Percentiles rank a stretch among this genome's conserved stretches.
Evolutionary conservation across 2,888 invertebrate species (phyloP).

Genomic region (Mesorhabditis spiculigera): DNA sequence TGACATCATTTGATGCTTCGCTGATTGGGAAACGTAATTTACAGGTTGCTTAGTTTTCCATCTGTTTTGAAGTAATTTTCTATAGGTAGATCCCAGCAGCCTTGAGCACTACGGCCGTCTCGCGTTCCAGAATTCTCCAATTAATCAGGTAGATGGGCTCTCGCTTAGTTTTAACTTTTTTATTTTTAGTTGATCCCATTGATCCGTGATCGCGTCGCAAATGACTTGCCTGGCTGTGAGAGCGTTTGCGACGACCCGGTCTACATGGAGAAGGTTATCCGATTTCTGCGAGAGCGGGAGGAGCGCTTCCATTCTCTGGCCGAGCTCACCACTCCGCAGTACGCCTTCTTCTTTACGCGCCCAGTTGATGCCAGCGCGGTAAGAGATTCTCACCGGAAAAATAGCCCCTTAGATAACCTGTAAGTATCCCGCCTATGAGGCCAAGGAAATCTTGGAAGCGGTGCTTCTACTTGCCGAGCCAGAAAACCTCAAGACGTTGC

Average conservation of each 20-base stretch:
- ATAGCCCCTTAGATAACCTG: background rate
- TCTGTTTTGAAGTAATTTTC: background rate
- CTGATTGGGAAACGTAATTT: slow-evolving; percentile 41
- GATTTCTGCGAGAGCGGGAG: slow-evolving; percentile 1
- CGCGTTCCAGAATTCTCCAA: background rate
- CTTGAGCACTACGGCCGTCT: slow-evolving; percentile 7
- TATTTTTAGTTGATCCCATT: slow-evolving; percentile 5
- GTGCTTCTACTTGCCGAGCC: slow-evolving; percentile 13
- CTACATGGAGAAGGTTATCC: background rate
- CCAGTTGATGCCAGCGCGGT: background rate
- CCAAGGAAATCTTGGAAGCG: background rate
- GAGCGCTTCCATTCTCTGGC: background rate
- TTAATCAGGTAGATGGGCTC: background rate
- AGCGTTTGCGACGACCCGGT: slow-evolving; percentile 2
- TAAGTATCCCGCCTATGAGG: background rate
- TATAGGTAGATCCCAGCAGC: slow-evolving; percentile 1
- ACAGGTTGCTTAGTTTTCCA: slow-evolving; percentile 22
- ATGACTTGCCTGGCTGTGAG: slow-evolving; percentile 1
- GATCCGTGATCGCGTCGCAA: background rate
- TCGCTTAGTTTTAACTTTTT: background rate
- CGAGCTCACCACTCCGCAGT: background rate
- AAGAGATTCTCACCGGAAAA: background rate
- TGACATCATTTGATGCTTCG: slow-evolving; percentile 39
- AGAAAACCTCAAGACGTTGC: slow-evolving; percentile 12
- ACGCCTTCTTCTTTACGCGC: background rate